phyloP scores from a whole-genome alignment of 2,888 invertebrate species.

The Macropis europaea region DNA sequence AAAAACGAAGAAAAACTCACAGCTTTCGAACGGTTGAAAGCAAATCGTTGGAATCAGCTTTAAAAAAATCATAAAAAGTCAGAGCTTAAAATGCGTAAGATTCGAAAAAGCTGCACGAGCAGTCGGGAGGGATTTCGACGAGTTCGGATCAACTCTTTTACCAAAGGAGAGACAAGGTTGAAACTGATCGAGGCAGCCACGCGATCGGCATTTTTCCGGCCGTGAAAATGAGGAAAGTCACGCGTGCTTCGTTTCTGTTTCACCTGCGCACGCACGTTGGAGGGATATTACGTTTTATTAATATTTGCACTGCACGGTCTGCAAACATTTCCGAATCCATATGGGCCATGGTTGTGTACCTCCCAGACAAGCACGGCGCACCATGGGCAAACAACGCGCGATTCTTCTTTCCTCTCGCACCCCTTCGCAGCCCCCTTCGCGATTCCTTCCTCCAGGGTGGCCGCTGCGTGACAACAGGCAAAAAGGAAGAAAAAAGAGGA shows the following conservation, averaged over 20 bases:
- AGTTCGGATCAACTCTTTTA: no score
- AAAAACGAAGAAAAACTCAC: no score
- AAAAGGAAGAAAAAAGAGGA: conserved; percentile 10
- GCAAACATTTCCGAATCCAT: conserved; percentile 57
- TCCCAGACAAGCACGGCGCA: conserved; percentile 30
- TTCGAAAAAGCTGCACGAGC: no score
- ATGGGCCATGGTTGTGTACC: conserved; percentile 39
- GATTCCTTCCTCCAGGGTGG: conserved; percentile 34
- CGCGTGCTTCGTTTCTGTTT: conserved; percentile 1
- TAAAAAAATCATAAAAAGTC: no score
- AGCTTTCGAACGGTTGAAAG: no score
- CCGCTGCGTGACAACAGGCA: conserved; percentile 11
- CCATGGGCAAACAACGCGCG: conserved; percentile 41
- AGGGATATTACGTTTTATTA: conserved; percentile 67
- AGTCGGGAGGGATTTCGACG: no score
- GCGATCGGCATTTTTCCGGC: background rate
- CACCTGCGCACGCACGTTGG: conserved; percentile 44
- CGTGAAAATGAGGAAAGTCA: conserved; percentile 16
- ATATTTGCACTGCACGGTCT: conserved; percentile 61
- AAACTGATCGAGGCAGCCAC: background rate
- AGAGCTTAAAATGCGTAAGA: no score
- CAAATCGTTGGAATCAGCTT: no score
- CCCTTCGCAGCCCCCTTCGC: conserved; percentile 17
- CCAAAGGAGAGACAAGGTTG: no score
- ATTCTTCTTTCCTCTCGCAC: conserved; percentile 46